phyloP scores from a whole-genome alignment of 2,888 invertebrate species.

The Cabera pusaria region DNA sequence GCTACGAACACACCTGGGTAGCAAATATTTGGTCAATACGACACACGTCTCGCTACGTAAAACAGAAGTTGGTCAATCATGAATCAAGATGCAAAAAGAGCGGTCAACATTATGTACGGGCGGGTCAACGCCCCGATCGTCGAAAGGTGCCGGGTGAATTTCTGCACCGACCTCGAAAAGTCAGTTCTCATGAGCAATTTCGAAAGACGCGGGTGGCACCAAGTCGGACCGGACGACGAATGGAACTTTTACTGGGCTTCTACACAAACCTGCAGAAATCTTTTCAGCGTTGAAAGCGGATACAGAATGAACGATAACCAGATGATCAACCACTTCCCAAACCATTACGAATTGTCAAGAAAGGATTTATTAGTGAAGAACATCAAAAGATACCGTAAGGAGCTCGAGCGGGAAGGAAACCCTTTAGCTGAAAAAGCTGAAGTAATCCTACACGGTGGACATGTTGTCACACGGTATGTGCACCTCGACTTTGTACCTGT shows the following conservation, averaged over 20 bases:
- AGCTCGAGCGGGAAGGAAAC: constrained; percentile 95
- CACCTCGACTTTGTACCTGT: constrained; percentile 95
- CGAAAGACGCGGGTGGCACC: constrained; percentile 85
- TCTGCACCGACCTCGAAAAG: constrained; percentile 60
- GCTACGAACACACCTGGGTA: constrained; percentile 46
- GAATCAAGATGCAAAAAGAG: constrained; percentile 64
- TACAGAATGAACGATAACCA: constrained; percentile 90
- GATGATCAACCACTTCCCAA: constrained; percentile 97
- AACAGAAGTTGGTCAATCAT: constrained; percentile 35
- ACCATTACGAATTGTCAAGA: constrained; percentile 96
- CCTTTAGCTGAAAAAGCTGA: constrained; percentile 90
- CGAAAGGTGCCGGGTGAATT: constrained; percentile 76
- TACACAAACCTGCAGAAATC: constrained; percentile 93
- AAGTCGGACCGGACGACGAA: constrained; percentile 93
- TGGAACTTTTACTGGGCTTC: constrained; percentile 99
- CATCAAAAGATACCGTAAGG: constrained; percentile 96
- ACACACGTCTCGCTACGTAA: constrained; percentile 35
- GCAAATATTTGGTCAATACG: constrained; percentile 53
- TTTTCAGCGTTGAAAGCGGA: constrained; percentile 85
- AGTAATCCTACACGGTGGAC: constrained; percentile 80
- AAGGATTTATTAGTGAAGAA: constrained; percentile 98
- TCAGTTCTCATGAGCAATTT: constrained; percentile 61
- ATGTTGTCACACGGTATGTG: constrained; percentile 87
- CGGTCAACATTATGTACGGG: constrained; percentile 69
- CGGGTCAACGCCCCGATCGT: constrained; percentile 61